Conservation (phyloP, 2,888 invertebrate genomes). For the Drosophila buzzatii region DNA sequence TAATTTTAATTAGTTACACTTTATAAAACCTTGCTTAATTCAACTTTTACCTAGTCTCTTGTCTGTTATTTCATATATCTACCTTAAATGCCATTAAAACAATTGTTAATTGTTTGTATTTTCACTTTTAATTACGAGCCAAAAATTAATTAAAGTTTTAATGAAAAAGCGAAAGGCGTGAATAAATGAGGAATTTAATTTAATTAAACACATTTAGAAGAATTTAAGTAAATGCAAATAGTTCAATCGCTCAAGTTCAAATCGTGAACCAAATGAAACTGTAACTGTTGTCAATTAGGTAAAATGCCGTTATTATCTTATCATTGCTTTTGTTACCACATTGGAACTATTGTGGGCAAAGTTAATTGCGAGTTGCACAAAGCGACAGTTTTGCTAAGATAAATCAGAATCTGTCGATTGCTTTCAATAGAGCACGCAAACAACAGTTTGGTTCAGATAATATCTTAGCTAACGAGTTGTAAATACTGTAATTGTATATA, state of each 20-base stretch:
- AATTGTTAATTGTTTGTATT: conserved; percentile 18
- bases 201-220: background rate
- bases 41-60: background rate
- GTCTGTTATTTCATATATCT: background rate
- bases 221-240: background rate
- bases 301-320: background rate
- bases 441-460: conserved; percentile 25
- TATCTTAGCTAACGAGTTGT: conserved; percentile 25
- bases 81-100: conserved; percentile 1
- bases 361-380: background rate
- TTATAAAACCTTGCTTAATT: background rate
- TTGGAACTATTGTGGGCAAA: background rate
- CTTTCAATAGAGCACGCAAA: conserved; percentile 8
- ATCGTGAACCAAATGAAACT: background rate
- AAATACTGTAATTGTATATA: background rate
- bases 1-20: background rate
- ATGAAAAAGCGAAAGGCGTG: conserved; percentile 20
- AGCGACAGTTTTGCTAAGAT: conserved; percentile 24
- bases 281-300: background rate
- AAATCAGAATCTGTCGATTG: background rate
- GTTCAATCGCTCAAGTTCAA: background rate
- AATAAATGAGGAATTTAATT: background rate
- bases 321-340: background rate
- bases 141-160: conserved; percentile 53
- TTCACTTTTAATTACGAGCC: conserved; percentile 51